Base-by-base conservation (phyloP, 2,797 vertebrate genomes). In the Chaenodraco wilsoni region DNA sequence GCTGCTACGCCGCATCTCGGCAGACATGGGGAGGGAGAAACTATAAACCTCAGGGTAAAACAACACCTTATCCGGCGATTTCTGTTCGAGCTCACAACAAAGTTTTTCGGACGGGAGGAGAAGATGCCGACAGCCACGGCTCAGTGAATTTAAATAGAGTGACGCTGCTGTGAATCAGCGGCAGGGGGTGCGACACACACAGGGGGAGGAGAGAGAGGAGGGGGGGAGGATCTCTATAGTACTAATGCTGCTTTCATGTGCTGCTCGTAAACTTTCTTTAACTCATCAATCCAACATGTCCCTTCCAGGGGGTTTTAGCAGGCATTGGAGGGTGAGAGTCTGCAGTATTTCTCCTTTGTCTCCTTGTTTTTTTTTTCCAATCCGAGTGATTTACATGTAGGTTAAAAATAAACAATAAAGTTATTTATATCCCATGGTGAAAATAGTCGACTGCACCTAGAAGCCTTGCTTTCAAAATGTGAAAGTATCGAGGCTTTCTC, bases 1-100 rank as follows among this genome's bases (percentile, higher is more conserved):
- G 60, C 91, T 90, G 82, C 70, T 86, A 0, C 93, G 90, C 57
- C 92, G 87, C 81, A 83, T 91, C 81, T 93, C 92, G 45, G 66
- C 50, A 59, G 88, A 82, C 90, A 91, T 89, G 60, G 1, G 52
- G 75, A 50, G 37, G 17, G 15, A 27, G 3, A 10, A 59, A 7
- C 19, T 11, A 3, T 1, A 6, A 13, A 41, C 59, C 23, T 1
- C 59, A 5, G 2, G 8, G 45, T 14, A 31, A 3, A 19, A 45
- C 11, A 5, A 41, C 27, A 65, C 17, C 37, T 66, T 55, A 23
- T 51, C 69, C 64, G 45, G 15, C 8, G 55, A 37, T 3, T 31
- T 43, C 5, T 2, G 37, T 9, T 55, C 33, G 3, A 9, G 14
- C 4, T 61, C n/a, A 64, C 61, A 11, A 27, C 61, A 59, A 41